These are phyloP conservation scores for Gila orcuttii DNA, from an alignment of 2,113 vertebrate species.

Conservation along the genomic window DNA sequence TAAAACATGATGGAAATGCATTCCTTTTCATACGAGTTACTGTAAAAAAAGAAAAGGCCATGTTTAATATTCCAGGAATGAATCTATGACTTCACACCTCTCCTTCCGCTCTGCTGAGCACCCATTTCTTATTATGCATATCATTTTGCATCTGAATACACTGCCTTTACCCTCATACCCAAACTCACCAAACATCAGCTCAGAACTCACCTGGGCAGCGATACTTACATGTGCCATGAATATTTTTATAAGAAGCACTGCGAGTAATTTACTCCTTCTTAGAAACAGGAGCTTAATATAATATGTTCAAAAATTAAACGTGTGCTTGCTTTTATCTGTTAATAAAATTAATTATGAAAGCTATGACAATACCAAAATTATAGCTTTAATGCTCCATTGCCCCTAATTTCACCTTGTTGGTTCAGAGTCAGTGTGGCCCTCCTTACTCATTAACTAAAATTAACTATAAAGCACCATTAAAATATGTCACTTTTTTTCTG, in stretches of 20 bases:
- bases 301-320: neutral
- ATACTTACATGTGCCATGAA: neutral
- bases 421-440: neutral
- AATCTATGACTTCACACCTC: constrained; percentile 30
- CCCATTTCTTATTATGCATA: constrained; percentile 51
- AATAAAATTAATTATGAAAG: constrained; percentile 26
- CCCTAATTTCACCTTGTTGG: neutral
- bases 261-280: neutral
- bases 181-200: constrained; percentile 19
- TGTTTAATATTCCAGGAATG: constrained; percentile 39
- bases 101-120: constrained; percentile 20
- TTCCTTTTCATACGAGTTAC: neutral
- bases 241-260: constrained; percentile 8
- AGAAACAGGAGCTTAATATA: constrained; percentile 14
- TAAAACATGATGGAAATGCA: neutral
- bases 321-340: constrained; percentile 15
- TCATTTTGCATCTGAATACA: constrained; percentile 45
- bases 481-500: neutral
- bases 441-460: constrained; percentile 23
- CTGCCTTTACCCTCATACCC: constrained; percentile 22
- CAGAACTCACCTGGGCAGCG: neutral
- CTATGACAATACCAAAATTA: constrained; percentile 25
- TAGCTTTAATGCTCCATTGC: constrained; percentile 24
- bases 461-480: neutral
- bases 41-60: constrained; percentile 1